Percentiles rank a stretch among this genome's conserved stretches.
Conservation (phyloP, 2,888 invertebrate species). For the Polyommatus iphigenia region DNA sequence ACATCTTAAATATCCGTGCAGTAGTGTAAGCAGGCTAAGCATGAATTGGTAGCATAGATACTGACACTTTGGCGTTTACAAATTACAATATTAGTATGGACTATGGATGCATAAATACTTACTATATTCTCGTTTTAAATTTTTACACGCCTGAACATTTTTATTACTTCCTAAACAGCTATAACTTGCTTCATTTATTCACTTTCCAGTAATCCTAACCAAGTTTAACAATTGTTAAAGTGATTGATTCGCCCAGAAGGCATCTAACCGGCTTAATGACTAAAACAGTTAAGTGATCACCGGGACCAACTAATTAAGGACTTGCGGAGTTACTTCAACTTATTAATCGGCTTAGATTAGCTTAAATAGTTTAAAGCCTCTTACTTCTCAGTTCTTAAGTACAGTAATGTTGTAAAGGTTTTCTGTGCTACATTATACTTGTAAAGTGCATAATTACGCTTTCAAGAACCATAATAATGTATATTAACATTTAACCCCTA, state of each 20-base stretch:
- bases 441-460: too few species aligned
- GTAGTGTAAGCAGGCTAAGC: too few species aligned
- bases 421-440: neutral
- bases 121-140: too few species aligned
- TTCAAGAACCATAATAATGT: too few species aligned
- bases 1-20: too few species aligned
- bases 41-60: too few species aligned
- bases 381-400: neutral
- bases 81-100: too few species aligned
- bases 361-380: neutral
- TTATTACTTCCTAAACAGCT: neutral
- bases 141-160: neutral
- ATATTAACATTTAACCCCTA: too few species aligned
- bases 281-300: constrained; percentile 21
- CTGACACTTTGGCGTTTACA: too few species aligned
- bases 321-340: constrained; percentile 3
- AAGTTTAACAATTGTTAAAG: constrained; percentile 14
- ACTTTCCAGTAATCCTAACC: neutral
- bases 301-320: constrained; percentile 16
- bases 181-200: neutral
- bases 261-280: constrained; percentile 22
- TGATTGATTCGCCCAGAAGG: constrained; percentile 19
- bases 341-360: constrained; percentile 18
- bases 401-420: neutral
- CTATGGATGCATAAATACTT: too few species aligned